Conservation (phyloP, 2,888 invertebrate genomes). For the Zaprionus lineosus region DNA sequence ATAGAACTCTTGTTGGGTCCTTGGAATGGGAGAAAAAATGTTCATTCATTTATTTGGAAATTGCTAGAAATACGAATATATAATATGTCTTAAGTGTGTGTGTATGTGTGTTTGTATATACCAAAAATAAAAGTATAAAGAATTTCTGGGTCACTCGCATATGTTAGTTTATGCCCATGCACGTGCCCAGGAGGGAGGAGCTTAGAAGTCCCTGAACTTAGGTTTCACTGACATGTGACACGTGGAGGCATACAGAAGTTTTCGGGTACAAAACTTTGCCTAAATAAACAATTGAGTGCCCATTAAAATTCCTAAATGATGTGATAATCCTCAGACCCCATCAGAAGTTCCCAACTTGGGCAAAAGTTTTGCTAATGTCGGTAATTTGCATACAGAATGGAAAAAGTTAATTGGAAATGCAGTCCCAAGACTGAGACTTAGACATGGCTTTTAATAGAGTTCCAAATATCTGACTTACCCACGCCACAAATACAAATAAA, state of each 20-base stretch:
- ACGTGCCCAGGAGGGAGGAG: constrained; percentile 22
- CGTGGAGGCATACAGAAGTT: constrained; percentile 18
- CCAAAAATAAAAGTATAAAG: too few species aligned
- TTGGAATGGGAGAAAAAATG: too few species aligned
- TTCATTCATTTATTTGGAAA: too few species aligned
- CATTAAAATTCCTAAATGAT: constrained; percentile 23
- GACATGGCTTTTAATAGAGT: constrained; percentile 24
- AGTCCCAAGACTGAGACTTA: neutral
- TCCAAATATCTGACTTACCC: too few species aligned
- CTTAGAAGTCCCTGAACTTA: too few species aligned
- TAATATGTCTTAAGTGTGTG: too few species aligned
- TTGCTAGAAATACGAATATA: too few species aligned
- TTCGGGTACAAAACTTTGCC: constrained; percentile 4
- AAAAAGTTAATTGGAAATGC: constrained; percentile 1
- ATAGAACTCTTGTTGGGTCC: too few species aligned
- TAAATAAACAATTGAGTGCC: constrained; percentile 12
- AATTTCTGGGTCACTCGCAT: neutral
- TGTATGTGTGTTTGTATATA: too few species aligned
- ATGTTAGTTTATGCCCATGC: constrained; percentile 8
- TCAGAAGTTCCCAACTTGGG: neutral
- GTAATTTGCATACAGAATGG: constrained; percentile 11
- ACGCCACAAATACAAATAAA: too few species aligned
- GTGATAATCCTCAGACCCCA: neutral
- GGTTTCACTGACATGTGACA: constrained; percentile 19
- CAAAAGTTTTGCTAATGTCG: neutral